Percentiles rank a stretch among this genome's conserved stretches.
phyloP scores from a whole-genome alignment of 2,797 vertebrate genomes.

The Enteromius viviparus region DNA sequence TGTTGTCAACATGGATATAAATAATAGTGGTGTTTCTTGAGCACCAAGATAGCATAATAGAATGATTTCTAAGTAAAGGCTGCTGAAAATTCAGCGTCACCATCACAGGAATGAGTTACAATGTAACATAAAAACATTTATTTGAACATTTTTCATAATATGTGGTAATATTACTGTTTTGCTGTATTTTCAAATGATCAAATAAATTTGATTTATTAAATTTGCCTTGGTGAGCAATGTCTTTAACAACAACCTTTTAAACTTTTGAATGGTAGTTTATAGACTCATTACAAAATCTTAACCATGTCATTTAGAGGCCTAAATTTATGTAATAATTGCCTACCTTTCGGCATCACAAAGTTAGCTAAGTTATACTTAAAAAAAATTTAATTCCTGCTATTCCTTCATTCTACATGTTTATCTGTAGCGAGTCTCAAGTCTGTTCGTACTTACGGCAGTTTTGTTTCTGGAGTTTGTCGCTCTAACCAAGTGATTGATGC shows the following conservation, averaged over 20 bases:
- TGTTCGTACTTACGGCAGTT: neutral
- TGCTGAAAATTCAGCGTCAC: neutral
- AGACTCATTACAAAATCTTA: neutral
- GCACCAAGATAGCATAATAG: neutral
- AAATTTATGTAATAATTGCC: neutral
- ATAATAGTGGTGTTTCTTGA: neutral
- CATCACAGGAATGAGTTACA: neutral
- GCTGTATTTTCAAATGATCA: neutral
- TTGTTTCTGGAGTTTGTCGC: neutral
- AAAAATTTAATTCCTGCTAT: neutral
- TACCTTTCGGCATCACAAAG: too few species aligned
- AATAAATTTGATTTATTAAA: neutral
- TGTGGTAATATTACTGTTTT: neutral
- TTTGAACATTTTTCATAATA: neutral
- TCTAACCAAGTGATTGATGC: conserved; percentile 19
- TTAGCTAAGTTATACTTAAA: neutral
- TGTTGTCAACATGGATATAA: neutral
- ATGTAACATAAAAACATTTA: neutral
- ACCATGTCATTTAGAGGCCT: neutral
- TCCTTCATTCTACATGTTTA: neutral
- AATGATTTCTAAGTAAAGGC: neutral
- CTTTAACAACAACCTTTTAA: neutral
- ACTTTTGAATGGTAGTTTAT: conserved; percentile 15
- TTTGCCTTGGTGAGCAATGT: too few species aligned
- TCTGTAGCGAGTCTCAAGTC: neutral